These are phyloP conservation scores for Scleropages formosus DNA, from an alignment of 2,797 vertebrate genomes.

Conservation along the genomic window DNA sequence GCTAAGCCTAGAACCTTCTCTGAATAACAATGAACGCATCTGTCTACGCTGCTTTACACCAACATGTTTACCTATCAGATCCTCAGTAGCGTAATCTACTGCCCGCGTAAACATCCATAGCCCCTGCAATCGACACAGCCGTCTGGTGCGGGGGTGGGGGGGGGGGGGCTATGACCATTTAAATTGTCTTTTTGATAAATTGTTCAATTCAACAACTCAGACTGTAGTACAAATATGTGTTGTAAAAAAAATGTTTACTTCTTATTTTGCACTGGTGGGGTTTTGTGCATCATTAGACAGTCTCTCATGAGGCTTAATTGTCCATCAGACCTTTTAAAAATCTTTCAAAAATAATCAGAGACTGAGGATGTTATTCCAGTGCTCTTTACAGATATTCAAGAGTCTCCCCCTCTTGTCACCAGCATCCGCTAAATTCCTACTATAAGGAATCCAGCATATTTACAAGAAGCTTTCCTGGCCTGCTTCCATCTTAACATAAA, in stretches of 20 bases:
- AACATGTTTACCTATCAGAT: slow-evolving; percentile 19
- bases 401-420: slow-evolving; percentile 3
- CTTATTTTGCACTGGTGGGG: not conserved
- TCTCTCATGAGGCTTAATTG: not conserved
- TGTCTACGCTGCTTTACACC: not conserved
- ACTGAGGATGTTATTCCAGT: slow-evolving; percentile 2
- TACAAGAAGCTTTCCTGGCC: slow-evolving; percentile 12
- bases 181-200: slow-evolving; percentile 1
- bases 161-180: slow-evolving; percentile 14
- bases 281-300: not conserved
- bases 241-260: not conserved
- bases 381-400: slow-evolving; percentile 24
- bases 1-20: slow-evolving; percentile 4
- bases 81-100: not conserved
- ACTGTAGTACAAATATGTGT: not conserved
- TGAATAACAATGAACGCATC: slow-evolving; percentile 29
- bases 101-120: not conserved
- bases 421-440: slow-evolving; percentile 24
- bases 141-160: not conserved
- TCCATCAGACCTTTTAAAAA: not conserved
- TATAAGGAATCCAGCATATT: slow-evolving; percentile 20
- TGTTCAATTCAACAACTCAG: not conserved
- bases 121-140: not conserved
- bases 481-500: slow-evolving; percentile 15
- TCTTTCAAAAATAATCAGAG: slow-evolving; percentile 3